Percentiles rank a stretch among this genome's conserved stretches.
These are phyloP conservation scores for Falco columbarius DNA, from an alignment of 2,797 vertebrate species.

Conservation along the genomic window DNA sequence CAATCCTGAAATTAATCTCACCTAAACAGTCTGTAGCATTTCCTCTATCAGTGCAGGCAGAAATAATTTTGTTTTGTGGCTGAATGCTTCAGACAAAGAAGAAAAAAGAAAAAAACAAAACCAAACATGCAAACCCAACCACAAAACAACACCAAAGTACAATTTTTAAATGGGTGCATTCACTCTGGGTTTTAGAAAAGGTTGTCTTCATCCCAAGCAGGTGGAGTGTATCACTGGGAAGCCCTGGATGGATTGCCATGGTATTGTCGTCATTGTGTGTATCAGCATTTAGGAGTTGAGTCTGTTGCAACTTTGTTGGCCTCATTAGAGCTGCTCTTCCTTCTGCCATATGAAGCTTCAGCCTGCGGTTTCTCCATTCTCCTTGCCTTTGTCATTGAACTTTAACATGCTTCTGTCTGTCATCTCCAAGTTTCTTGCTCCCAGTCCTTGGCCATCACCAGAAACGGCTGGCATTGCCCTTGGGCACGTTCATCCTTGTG, in stretches of 20 bases:
- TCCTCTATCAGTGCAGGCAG: background rate
- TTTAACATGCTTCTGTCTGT: background rate
- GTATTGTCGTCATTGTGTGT: accelerated
- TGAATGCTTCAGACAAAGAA: background rate
- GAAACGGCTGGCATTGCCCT: accelerated
- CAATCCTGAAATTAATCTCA: conserved; percentile 34
- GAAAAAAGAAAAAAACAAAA: accelerated
- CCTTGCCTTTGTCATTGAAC: background rate
- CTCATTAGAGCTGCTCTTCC: background rate
- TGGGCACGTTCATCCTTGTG: background rate
- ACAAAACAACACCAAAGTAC: background rate
- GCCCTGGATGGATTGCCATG: background rate
- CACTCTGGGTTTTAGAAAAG: background rate
- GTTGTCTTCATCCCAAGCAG: background rate
- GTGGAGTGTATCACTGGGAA: background rate
- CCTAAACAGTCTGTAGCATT: background rate
- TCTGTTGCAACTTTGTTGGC: accelerated
- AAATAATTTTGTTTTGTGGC: accelerated
- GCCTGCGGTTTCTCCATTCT: background rate
- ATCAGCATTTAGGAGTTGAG: background rate
- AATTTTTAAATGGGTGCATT: background rate
- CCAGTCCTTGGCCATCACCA: background rate
- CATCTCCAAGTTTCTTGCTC: background rate
- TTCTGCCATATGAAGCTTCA: background rate
- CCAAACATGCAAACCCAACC: background rate